A percentile compares a stretch with the other conserved stretches of the same genome.
These are phyloP conservation scores for Ceryle rudis DNA, from an alignment of 2,797 vertebrate species.

Conservation along the genomic window DNA sequence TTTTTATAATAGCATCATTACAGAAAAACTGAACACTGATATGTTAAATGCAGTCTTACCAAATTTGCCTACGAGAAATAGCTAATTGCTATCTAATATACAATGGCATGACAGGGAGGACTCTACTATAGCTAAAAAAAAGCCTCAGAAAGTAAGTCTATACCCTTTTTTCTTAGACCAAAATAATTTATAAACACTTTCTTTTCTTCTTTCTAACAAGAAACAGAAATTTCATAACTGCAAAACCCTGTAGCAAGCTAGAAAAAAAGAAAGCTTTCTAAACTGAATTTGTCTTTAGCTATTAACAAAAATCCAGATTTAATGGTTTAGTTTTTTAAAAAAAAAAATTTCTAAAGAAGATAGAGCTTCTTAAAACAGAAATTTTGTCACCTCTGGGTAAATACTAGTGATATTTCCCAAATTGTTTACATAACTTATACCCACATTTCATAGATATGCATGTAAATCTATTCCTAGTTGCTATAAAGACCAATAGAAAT, in stretches of 20 bases:
- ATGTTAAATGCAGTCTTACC: not conserved
- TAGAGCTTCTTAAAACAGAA: not conserved
- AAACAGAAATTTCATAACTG: slow-evolving; percentile 38
- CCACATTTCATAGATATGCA: not conserved
- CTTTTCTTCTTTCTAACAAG: slow-evolving; percentile 39
- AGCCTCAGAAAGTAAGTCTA: slow-evolving; percentile 57
- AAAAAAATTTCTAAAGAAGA: not conserved
- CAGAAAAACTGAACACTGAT: not conserved
- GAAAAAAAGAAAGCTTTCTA: not conserved
- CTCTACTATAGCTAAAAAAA: slow-evolving; percentile 44
- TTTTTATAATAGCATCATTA: not conserved
- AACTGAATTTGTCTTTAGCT: slow-evolving; percentile 33
- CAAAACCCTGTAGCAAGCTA: slow-evolving; percentile 21
- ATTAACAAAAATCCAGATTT: slow-evolving; percentile 32
- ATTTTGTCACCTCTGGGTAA: not conserved
- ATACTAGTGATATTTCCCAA: not conserved
- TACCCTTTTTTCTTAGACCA: slow-evolving; percentile 20
- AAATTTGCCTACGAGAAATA: slow-evolving; percentile 40
- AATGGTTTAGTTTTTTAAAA: not conserved
- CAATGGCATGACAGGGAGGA: slow-evolving; percentile 25
- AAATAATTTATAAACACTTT: slow-evolving; percentile 33
- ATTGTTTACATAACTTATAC: not conserved
- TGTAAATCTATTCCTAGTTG: not conserved
- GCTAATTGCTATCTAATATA: slow-evolving; percentile 55
- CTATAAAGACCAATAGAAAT: not conserved